These are phyloP conservation scores for Centrocercus urophasianus DNA, from an alignment of 2,113 vertebrate genomes.

Conservation along the genomic window DNA sequence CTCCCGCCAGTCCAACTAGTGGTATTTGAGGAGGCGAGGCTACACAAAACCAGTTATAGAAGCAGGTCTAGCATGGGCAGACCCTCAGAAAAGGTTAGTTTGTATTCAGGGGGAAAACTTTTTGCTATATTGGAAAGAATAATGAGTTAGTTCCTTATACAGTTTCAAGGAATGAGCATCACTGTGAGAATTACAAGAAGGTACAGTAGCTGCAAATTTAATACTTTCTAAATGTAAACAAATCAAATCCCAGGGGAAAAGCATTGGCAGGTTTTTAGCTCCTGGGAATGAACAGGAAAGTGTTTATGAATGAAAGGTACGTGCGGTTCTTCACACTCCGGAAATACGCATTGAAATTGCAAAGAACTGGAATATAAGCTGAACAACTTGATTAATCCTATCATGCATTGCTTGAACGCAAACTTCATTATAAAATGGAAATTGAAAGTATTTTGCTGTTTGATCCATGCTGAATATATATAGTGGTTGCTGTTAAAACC, in stretches of 20 bases:
- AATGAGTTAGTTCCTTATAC: neutral
- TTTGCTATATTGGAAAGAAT: neutral
- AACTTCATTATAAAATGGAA: constrained; percentile 11
- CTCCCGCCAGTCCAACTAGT: neutral
- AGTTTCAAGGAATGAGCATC: neutral
- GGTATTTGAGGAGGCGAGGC: neutral
- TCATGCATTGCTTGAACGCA: neutral
- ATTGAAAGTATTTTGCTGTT: neutral
- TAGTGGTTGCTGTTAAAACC: neutral
- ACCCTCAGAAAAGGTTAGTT: neutral
- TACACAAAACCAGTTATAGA: neutral
- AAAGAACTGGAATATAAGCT: neutral
- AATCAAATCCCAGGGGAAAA: neutral
- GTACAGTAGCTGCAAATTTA: neutral
- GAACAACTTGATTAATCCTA: constrained; percentile 12
- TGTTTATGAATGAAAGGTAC: neutral
- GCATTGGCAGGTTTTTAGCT: neutral
- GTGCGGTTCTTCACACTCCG: neutral
- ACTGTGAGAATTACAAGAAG: neutral
- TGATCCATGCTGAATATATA: neutral
- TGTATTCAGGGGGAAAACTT: neutral
- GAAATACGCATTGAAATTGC: neutral
- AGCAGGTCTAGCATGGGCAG: neutral
- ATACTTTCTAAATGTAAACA: neutral
- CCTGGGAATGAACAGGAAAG: neutral